phyloP scores from a whole-genome alignment of 2,797 vertebrate species.

The Pteronotus mesoamericanus region DNA sequence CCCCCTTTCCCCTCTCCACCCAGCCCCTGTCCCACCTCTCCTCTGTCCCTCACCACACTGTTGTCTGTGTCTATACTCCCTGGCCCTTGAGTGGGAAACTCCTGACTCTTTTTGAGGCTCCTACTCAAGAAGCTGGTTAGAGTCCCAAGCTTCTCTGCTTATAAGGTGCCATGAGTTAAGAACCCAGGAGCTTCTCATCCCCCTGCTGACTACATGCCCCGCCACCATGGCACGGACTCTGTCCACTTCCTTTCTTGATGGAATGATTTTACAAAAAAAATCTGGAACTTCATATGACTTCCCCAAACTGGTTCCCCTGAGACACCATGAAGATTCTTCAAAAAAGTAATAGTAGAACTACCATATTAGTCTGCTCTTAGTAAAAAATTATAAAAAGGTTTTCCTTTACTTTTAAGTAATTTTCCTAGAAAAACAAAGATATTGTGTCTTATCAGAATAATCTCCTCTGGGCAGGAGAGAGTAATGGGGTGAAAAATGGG shows the following conservation, averaged over 20 bases:
- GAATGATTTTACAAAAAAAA: background rate
- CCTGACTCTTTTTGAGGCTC: background rate
- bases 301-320: background rate
- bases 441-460: background rate
- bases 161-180: background rate
- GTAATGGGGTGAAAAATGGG: too few relatives aligned
- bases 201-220: background rate
- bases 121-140: background rate
- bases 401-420: background rate
- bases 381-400: background rate
- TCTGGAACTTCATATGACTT: background rate
- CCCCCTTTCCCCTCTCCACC: too few relatives aligned
- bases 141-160: background rate
- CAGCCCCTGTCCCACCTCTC: too few relatives aligned
- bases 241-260: background rate
- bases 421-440: background rate
- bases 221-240: background rate
- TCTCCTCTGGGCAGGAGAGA: too few relatives aligned
- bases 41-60: too few relatives aligned
- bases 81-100: background rate
- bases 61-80: too few relatives aligned
- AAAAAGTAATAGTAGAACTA: background rate
- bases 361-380: background rate
- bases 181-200: background rate
- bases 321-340: background rate